Evolutionary conservation across 2,888 invertebrate genomes (phyloP), one percentile per base, ranked within the genome.

Genomic region (Patella ulyssiponensis): DNA sequence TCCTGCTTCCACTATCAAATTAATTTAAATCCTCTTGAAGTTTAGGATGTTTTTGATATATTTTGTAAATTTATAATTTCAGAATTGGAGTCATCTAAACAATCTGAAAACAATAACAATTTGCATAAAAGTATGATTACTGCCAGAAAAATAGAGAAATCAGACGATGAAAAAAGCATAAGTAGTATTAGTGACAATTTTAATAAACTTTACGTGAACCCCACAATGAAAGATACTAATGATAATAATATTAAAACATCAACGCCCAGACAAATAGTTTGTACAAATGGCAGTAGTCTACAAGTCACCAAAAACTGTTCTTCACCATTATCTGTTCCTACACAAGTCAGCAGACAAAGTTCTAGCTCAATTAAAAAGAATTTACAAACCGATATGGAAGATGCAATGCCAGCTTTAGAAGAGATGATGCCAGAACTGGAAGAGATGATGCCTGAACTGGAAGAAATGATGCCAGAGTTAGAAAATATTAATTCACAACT

Each of bases 361-460:
- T 23, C 64, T 23, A 23, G 11, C 15, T 23, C 23, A 23, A 23
- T 20, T 3, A 64, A 64, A 23, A 64, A 20, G 14, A 23, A 64
- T 64, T 64, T 64, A 64, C 23, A 23, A 23, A n/a, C 17, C 0
- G 73, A 73, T 17, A 17, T 54, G n/a, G 52, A 53, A 5, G 69
- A 75, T n/a, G 14, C 53, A 4, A 75, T 75, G 75, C 75, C 75
- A 11, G 9, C 33, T 15, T 70, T 75, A 12, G 70, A 75, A 27
- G 71, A 52, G 4, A 2, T 56, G n/a, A 70, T 71, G 51, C 56
- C 74, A 3, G 33, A 58, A 12, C 33, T 74, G 17, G 77, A 77
- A 70, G 11, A 9, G 14, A 53, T 70, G 4, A 23, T 27, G 54
- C 69, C 53, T 1, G 12, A 20, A 3, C 23, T 64, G 64, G 64